Conservation (phyloP, 2,113 vertebrate genomes). For the Psophia crepitans region DNA sequence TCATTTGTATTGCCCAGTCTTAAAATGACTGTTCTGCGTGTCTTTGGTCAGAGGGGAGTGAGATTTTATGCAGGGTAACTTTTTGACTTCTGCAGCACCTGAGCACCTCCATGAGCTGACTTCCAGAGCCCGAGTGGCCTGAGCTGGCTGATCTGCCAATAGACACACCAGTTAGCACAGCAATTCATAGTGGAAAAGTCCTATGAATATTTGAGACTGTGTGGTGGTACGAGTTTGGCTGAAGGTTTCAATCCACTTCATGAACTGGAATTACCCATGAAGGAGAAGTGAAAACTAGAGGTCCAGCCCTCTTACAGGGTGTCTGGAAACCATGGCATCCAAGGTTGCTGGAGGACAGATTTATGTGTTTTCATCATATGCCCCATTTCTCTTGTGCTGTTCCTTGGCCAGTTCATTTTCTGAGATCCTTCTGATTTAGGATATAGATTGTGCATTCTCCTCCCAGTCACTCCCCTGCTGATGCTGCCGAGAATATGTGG, state of each 20-base stretch:
- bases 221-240: background rate
- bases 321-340: background rate
- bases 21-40: background rate
- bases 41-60: background rate
- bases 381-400: background rate
- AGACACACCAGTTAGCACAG: fast-evolving
- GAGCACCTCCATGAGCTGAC: background rate
- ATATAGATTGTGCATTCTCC: background rate
- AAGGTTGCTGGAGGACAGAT: slow-evolving; percentile 24
- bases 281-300: background rate
- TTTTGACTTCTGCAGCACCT: background rate
- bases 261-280: background rate
- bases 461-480: slow-evolving; percentile 31
- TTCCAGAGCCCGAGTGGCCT: background rate
- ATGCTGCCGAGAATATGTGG: background rate
- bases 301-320: background rate
- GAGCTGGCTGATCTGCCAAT: background rate
- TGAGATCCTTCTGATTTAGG: slow-evolving; percentile 19
- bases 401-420: background rate
- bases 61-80: background rate
- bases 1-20: background rate
- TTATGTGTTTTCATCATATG: slow-evolving; percentile 15
- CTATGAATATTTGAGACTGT: background rate
- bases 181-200: background rate
- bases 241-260: background rate